Evolutionary conservation across 2,113 vertebrate species (phyloP).

Genomic region (Datnioides undecimradiatus): DNA sequence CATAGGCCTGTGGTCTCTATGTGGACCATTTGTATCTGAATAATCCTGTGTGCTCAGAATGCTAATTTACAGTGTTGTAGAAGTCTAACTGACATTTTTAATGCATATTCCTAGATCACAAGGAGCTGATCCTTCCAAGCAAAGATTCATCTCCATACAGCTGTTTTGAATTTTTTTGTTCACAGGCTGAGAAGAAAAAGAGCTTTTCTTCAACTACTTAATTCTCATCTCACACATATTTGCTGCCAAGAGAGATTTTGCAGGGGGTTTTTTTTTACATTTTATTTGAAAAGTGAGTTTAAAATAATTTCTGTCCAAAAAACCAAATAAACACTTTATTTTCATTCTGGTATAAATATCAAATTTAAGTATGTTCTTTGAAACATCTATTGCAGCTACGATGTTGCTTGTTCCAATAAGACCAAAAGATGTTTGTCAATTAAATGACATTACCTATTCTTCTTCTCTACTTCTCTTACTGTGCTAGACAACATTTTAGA

Average conservation of each 20-base stretch:
- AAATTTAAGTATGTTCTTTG: not conserved
- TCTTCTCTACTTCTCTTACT: not conserved
- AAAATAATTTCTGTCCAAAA: conserved; percentile 21
- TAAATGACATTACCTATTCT: too few species aligned
- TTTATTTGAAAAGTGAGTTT: conserved; percentile 5
- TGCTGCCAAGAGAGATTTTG: conserved; percentile 21
- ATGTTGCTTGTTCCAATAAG: not conserved
- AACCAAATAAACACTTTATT: not conserved
- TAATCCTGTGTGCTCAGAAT: conserved; percentile 40
- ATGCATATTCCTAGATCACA: conserved; percentile 58
- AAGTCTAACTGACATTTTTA: conserved; percentile 58
- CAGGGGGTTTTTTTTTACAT: conserved; percentile 22
- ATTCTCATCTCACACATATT: conserved; percentile 17
- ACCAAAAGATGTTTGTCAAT: not conserved
- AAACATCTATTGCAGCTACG: not conserved
- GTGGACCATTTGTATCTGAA: conserved; percentile 36
- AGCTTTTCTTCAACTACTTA: conserved; percentile 37
- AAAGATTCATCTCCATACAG: conserved; percentile 34
- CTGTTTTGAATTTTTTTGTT: conserved; percentile 36
- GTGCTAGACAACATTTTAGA: not conserved
- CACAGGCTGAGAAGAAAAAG: conserved; percentile 1
- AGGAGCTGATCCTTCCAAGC: conserved; percentile 44
- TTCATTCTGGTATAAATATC: not conserved
- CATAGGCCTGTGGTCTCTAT: conserved; percentile 38
- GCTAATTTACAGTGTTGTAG: conserved; percentile 46